Evolutionary conservation across 2,888 invertebrate genomes (phyloP).

Genomic region (Macrosiphum euphorbiae): DNA sequence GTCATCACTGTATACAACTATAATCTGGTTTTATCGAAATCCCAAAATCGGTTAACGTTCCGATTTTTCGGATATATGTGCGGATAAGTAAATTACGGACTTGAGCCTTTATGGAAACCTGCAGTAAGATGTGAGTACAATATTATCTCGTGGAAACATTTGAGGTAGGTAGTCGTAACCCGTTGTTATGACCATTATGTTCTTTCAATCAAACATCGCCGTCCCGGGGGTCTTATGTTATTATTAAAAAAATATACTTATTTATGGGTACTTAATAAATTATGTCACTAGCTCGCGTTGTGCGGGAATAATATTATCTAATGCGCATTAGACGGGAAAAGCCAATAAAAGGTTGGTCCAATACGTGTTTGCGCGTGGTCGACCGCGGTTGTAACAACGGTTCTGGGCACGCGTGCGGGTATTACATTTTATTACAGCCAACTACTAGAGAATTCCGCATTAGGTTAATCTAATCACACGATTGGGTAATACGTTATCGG

Average conservation of each 20-base stretch:
- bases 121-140: background rate
- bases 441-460: background rate
- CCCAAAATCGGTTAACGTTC: background rate
- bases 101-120: background rate
- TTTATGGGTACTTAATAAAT: background rate
- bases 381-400: background rate
- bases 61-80: background rate
- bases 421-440: conserved; percentile 4
- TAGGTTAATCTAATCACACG: conserved; percentile 43
- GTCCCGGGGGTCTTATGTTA: background rate
- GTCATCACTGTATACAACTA: background rate
- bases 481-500: background rate
- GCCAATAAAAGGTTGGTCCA: background rate
- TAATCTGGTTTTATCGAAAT: background rate
- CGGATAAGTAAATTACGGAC: background rate
- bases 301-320: background rate
- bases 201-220: background rate
- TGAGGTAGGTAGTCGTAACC: background rate
- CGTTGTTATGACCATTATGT: background rate
- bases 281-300: background rate
- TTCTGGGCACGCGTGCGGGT: background rate
- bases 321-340: background rate
- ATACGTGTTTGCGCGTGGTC: background rate
- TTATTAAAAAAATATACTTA: background rate
- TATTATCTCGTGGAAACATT: background rate